Conservation (phyloP, 2,113 vertebrate species). For the Vombatus ursinus region DNA sequence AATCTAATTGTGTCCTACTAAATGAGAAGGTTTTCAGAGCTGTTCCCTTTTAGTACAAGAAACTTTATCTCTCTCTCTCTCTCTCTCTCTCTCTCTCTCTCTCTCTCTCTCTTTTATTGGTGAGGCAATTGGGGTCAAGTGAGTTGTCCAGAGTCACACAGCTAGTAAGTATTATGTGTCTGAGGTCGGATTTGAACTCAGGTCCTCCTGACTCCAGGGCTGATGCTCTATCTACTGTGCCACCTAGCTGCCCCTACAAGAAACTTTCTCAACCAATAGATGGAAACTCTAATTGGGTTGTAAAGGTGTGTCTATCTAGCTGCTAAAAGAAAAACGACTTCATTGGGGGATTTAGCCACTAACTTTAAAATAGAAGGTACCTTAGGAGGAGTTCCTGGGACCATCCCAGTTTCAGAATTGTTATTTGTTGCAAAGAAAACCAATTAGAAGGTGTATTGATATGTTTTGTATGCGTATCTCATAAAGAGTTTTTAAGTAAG, state of each 20-base stretch:
- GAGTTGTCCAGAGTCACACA: too few species aligned
- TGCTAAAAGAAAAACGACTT: neutral
- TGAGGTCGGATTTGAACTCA: too few species aligned
- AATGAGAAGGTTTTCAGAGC: neutral
- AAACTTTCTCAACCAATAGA: neutral
- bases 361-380: neutral
- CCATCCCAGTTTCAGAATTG: neutral
- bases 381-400: neutral
- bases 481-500: slow-evolving; percentile 4
- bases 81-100: too few species aligned
- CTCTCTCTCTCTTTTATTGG: too few species aligned
- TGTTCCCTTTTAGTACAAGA: neutral
- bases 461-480: neutral
- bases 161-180: too few species aligned
- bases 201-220: too few species aligned
- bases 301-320: neutral
- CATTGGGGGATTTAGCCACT: neutral
- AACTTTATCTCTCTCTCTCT: neutral
- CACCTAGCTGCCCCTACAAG: neutral
- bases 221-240: too few species aligned
- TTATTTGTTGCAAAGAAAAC: slow-evolving; percentile 1
- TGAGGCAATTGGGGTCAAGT: too few species aligned
- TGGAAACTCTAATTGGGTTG: neutral
- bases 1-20: neutral
- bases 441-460: neutral